A percentile compares a stretch with the other conserved stretches of the same genome.
Conservation (phyloP, 2,797 vertebrate genomes). For the Carcharodon carcharias region DNA sequence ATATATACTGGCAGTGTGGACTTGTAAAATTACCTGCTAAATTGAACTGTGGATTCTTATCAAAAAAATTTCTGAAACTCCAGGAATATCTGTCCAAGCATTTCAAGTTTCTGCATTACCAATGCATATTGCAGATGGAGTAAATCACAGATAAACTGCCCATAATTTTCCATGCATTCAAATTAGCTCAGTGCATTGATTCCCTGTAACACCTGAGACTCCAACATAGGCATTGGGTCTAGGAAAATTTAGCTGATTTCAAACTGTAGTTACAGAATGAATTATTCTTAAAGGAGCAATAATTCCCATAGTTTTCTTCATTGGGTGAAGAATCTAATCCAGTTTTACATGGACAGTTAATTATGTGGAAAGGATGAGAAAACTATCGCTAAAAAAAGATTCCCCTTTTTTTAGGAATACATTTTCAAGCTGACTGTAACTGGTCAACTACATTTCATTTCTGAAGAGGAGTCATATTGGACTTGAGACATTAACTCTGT, state of each 20-base stretch:
- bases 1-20: not conserved
- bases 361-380: not conserved
- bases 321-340: not conserved
- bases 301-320: too few relatives aligned
- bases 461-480: too few relatives aligned
- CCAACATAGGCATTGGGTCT: not conserved
- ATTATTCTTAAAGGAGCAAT: not conserved
- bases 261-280: not conserved
- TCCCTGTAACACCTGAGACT: not conserved
- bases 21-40: not conserved
- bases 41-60: not conserved
- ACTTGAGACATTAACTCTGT: too few relatives aligned
- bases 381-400: not conserved
- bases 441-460: not conserved
- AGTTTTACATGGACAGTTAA: not conserved
- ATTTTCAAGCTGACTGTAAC: not conserved
- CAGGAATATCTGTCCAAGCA: not conserved
- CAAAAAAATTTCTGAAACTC: not conserved
- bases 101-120: not conserved
- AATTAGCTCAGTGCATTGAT: not conserved
- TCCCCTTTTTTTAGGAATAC: not conserved
- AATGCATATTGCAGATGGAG: not conserved
- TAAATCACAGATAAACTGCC: not conserved
- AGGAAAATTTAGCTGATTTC: not conserved
- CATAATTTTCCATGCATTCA: not conserved